Conservation (phyloP, 2,888 invertebrate species). For the Palloptera scutellata region DNA sequence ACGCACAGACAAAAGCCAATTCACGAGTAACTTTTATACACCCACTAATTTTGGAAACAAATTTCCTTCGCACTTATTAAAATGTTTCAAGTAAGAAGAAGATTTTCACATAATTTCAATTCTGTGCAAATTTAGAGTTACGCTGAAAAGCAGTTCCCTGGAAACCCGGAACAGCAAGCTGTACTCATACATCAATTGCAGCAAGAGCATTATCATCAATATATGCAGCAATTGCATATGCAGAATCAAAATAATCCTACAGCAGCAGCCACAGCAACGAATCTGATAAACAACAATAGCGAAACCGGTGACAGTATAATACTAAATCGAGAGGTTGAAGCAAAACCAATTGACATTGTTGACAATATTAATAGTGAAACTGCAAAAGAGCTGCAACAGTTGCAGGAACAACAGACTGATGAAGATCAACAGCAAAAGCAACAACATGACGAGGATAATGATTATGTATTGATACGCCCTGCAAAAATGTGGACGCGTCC, state of each 20-base stretch:
- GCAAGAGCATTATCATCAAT: conserved; percentile 98
- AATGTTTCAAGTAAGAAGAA: not conserved
- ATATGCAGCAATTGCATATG: conserved; percentile 89
- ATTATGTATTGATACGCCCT: conserved; percentile 69
- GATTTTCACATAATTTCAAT: not conserved
- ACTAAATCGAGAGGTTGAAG: conserved; percentile 47
- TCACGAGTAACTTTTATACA: too few species aligned
- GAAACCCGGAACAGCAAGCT: conserved; percentile 89
- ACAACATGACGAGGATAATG: conserved; percentile 56
- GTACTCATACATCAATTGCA: conserved; percentile 93
- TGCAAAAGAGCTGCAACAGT: conserved; percentile 11
- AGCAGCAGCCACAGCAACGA: conserved; percentile 23
- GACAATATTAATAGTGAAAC: conserved; percentile 19
- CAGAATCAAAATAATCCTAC: conserved; percentile 50
- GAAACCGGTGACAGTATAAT: conserved; percentile 39
- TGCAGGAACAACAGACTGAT: conserved; percentile 23
- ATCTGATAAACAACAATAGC: conserved; percentile 7
- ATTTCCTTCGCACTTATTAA: not conserved
- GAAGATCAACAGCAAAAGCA: conserved; percentile 43
- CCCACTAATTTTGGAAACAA: too few species aligned
- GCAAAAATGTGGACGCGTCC: conserved; percentile 96
- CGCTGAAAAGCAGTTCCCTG: conserved; percentile 92
- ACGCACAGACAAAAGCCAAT: too few species aligned
- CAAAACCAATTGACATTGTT: conserved; percentile 28
- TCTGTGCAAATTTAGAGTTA: conserved; percentile 68